Conservation (phyloP, 2,888 invertebrate genomes). For the Furcula furcula region DNA sequence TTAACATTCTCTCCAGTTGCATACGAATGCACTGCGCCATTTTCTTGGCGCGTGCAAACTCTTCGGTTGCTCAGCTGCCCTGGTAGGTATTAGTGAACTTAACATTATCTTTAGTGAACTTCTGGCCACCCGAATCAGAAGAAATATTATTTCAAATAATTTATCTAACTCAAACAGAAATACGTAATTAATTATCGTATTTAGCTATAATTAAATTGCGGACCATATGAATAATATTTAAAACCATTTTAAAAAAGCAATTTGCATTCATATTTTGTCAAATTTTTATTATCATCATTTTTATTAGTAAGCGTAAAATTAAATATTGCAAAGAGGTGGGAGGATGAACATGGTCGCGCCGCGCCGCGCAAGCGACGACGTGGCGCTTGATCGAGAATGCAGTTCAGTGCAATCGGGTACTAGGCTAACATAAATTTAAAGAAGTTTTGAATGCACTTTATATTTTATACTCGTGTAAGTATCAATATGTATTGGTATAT, state of each 20-base stretch:
- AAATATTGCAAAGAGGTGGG: constrained; percentile 1
- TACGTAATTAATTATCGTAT: no score
- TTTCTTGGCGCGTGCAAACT: constrained; percentile 59
- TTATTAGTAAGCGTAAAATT: constrained; percentile 52
- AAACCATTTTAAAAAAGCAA: no score
- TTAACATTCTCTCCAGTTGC: constrained; percentile 50
- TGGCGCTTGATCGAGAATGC: constrained; percentile 48
- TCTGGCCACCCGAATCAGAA: background rate
- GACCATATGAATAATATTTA: no score
- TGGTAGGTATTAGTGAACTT: constrained; percentile 59
- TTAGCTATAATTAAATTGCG: no score
- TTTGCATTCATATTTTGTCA: no score
- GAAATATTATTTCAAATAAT: no score
- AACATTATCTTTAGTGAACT: constrained; percentile 28
- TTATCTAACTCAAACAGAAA: no score
- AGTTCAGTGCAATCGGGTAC: constrained; percentile 63
- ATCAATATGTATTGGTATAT: background rate
- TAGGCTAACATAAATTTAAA: constrained; percentile 50
- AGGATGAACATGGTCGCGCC: background rate
- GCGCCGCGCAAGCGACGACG: constrained; percentile 1
- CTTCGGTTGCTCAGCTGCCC: constrained; percentile 52
- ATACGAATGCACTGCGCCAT: constrained; percentile 56
- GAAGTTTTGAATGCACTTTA: constrained; percentile 49
- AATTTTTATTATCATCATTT: no score
- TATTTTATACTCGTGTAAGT: background rate